Percentiles rank a stretch among this genome's conserved stretches.
These are phyloP conservation scores for Catharus fuscescens DNA, from an alignment of 2,113 vertebrate genomes.

Conservation along the genomic window DNA sequence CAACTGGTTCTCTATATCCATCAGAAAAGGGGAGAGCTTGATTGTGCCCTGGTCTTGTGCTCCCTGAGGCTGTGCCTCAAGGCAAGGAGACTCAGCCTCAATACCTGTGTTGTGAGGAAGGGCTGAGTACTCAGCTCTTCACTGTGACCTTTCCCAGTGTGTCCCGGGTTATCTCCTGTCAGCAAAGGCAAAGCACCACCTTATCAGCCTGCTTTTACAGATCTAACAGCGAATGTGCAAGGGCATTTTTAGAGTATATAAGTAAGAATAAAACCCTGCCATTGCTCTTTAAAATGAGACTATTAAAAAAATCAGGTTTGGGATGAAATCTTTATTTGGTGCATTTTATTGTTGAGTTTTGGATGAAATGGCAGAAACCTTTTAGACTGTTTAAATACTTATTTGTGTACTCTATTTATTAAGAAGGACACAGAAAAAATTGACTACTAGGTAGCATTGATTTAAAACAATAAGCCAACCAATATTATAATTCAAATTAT, in stretches of 20 bases:
- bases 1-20: rapidly evolving
- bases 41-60: neutral
- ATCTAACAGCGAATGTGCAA: neutral
- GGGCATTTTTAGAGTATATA: neutral
- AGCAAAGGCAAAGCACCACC: neutral
- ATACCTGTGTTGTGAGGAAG: neutral
- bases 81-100: neutral
- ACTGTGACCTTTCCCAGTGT: neutral
- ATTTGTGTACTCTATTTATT: neutral
- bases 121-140: neutral
- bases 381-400: neutral
- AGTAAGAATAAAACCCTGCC: neutral
- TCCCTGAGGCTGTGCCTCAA: neutral
- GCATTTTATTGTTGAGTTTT: neutral
- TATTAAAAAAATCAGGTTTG: neutral
- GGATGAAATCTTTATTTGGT: neutral
- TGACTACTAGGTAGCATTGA: neutral
- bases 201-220: neutral
- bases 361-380: neutral
- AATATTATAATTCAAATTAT: neutral
- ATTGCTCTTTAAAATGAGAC: neutral
- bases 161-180: neutral
- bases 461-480: neutral
- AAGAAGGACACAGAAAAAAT: neutral
- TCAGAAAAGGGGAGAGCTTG: neutral